Conservation (phyloP, 35 echinoderm and acorn worm genomes). For the Chiridota heheva region DNA sequence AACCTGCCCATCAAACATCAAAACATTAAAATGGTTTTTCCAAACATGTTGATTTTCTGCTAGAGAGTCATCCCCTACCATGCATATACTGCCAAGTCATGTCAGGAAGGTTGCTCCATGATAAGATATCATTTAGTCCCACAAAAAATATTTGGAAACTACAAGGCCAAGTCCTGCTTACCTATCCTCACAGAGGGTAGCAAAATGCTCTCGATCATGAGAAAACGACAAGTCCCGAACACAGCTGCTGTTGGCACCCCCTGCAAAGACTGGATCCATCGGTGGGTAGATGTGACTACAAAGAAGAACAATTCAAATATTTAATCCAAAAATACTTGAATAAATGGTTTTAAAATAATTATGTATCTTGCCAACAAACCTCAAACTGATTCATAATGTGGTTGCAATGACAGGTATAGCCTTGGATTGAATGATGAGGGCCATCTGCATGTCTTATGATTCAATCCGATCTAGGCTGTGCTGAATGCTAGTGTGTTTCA, state of each 20-base stretch:
- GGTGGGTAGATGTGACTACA: conserved; percentile 80
- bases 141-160: too few relatives aligned
- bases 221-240: conserved; percentile 80
- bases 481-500: too few relatives aligned
- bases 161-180: conserved; percentile 62
- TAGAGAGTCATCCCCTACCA: too few relatives aligned
- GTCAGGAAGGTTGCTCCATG: not conserved
- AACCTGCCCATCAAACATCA: too few relatives aligned
- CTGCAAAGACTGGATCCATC: conserved; percentile 77
- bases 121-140: not conserved
- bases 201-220: conserved; percentile 74
- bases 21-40: too few relatives aligned
- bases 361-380: not conserved
- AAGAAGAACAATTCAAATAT: not conserved
- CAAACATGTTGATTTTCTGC: too few relatives aligned
- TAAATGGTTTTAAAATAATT: not conserved
- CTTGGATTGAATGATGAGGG: too few relatives aligned
- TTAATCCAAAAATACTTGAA: not conserved
- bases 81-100: not conserved
- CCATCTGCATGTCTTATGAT: too few relatives aligned
- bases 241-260: conserved; percentile 81
- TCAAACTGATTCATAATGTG: not conserved
- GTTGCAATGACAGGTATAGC: too few relatives aligned
- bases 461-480: too few relatives aligned
- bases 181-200: conserved; percentile 89